A percentile compares a stretch with the other conserved stretches of the same genome.
Conservation (phyloP, 2,888 invertebrate species). For the Drosophila vallismaia region DNA sequence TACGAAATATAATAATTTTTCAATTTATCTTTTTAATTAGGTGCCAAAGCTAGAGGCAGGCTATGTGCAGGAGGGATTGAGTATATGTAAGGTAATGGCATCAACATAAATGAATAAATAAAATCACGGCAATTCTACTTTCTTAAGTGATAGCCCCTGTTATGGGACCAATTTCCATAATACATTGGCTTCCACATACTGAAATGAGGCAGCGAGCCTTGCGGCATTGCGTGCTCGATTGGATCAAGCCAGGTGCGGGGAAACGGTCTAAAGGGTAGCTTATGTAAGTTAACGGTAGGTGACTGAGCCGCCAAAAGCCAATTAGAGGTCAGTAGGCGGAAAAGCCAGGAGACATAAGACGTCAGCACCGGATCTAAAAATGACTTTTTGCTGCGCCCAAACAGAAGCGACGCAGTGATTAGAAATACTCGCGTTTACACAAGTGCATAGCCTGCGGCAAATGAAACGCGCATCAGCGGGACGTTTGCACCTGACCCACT, state of each 20-base stretch:
- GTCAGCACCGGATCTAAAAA: constrained; percentile 54
- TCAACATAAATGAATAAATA: background rate
- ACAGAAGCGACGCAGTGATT: background rate
- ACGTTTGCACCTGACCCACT: constrained; percentile 81
- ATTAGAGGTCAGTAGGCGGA: constrained; percentile 67
- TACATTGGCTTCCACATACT: constrained; percentile 5
- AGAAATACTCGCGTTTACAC: background rate
- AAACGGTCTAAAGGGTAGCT: constrained; percentile 31
- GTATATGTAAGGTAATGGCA: background rate
- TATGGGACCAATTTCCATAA: constrained; percentile 43
- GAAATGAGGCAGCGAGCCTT: constrained; percentile 1
- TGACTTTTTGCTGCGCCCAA: constrained; percentile 28
- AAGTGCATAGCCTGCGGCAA: constrained; percentile 9
- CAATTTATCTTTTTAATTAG: constrained; percentile 67
- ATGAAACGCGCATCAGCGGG: constrained; percentile 68
- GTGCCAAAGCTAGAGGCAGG: too few relatives aligned
- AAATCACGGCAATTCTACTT: constrained; percentile 4
- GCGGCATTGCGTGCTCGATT: constrained; percentile 36
- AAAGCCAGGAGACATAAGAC: constrained; percentile 26
- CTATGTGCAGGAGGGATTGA: too few relatives aligned
- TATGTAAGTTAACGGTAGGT: constrained; percentile 33
- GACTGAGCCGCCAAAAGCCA: constrained; percentile 57
- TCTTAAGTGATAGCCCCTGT: constrained; percentile 38
- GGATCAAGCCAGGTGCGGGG: constrained; percentile 3
- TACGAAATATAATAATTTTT: constrained; percentile 28